phyloP scores from a whole-genome alignment of 2,113 vertebrate genomes.

The Hippolais icterina region DNA sequence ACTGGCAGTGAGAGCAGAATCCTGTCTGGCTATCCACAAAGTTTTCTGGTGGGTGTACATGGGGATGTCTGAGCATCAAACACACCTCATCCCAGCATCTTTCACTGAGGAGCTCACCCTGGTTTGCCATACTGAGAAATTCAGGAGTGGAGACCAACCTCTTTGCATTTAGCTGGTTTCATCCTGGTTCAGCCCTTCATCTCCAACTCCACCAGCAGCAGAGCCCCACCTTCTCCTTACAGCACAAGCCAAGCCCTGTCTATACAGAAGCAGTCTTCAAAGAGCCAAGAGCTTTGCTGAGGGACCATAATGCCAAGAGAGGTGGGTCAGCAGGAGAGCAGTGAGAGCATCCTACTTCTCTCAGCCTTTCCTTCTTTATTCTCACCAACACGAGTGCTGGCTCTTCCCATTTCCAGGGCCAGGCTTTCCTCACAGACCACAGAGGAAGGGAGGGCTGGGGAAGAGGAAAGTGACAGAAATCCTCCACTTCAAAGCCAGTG shows the following conservation, averaged over 20 bases:
- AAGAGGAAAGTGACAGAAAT: background rate
- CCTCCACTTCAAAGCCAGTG: background rate
- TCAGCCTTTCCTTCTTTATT: background rate
- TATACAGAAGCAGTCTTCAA: fast-evolving
- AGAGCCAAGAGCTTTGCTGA: background rate
- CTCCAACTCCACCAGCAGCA: background rate
- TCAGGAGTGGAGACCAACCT: background rate
- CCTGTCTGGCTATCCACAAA: fast-evolving
- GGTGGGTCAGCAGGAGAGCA: background rate
- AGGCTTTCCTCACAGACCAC: background rate
- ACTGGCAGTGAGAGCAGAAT: background rate
- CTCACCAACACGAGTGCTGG: background rate
- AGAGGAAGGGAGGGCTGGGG: fast-evolving
- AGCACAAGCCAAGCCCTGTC: background rate
- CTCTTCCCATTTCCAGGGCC: background rate
- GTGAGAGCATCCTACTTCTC: background rate
- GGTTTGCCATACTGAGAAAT: background rate
- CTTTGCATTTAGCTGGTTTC: background rate
- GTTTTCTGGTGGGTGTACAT: background rate
- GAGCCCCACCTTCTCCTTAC: background rate
- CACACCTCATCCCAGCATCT: background rate
- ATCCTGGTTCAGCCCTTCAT: background rate
- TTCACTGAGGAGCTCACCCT: background rate
- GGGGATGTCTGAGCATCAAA: background rate
- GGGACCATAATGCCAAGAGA: fast-evolving